phyloP scores from a whole-genome alignment of 2,113 vertebrate species.

The Aptenodytes patagonicus region DNA sequence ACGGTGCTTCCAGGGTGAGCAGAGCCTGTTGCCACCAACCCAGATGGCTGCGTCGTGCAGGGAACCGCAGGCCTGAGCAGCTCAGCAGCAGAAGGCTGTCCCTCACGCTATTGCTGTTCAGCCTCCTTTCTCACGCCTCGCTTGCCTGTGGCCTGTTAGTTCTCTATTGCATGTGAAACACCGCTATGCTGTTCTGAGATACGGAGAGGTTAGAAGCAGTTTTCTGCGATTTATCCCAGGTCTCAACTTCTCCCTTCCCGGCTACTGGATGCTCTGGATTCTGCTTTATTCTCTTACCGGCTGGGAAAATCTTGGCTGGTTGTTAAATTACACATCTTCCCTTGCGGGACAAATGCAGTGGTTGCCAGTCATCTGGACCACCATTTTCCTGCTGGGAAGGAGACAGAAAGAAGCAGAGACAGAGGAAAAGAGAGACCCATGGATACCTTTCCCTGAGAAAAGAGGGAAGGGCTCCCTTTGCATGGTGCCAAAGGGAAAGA shows the following conservation, averaged over 20 bases:
- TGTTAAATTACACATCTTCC: neutral
- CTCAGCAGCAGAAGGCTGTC: neutral
- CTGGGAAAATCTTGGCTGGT: neutral
- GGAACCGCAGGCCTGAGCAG: constrained; percentile 17
- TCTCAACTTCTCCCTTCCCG: neutral
- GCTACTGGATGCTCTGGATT: neutral
- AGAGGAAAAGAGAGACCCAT: neutral
- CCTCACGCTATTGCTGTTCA: neutral
- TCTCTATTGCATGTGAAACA: neutral
- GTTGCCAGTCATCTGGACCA: neutral
- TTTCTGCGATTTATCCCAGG: neutral
- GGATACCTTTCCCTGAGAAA: neutral
- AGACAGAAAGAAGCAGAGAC: neutral
- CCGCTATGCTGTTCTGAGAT: neutral
- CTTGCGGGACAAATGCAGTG: neutral
- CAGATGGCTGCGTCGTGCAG: constrained; percentile 70
- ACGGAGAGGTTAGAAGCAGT: neutral
- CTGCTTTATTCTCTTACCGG: neutral
- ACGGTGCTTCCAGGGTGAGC: constrained; percentile 62
- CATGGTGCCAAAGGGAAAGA: neutral
- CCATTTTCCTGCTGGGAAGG: neutral
- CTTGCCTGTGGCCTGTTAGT: neutral
- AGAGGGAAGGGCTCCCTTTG: neutral
- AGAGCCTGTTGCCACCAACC: constrained; percentile 61
- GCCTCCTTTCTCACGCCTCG: neutral